These are phyloP conservation scores for Parthenolecanium corni DNA, from an alignment of 2,888 invertebrate genomes.

Conservation along the genomic window DNA sequence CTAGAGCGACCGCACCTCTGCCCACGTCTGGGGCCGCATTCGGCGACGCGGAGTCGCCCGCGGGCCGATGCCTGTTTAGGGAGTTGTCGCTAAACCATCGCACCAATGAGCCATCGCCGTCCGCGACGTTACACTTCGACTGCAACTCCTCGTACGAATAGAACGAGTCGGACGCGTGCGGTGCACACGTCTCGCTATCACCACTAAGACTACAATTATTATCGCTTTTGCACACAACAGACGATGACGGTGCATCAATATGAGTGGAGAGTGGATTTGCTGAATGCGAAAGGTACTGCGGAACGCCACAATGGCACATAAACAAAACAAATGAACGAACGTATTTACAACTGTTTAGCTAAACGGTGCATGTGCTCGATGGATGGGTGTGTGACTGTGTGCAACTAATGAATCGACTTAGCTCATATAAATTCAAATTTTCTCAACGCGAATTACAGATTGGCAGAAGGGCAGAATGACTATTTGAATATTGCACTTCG, in stretches of 20 bases:
- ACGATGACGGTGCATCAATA: not conserved
- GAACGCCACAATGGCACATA: too few species aligned
- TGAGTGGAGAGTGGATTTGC: not conserved
- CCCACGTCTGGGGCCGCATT: not conserved
- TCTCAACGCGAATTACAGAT: too few species aligned
- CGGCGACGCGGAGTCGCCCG: not conserved
- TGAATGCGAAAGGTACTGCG: too few species aligned
- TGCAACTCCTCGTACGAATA: not conserved
- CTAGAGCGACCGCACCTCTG: not conserved
- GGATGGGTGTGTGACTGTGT: not conserved
- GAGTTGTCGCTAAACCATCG: constrained; percentile 3
- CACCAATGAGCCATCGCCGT: not conserved
- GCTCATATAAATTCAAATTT: too few species aligned
- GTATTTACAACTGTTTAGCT: too few species aligned
- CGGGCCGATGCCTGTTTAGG: not conserved
- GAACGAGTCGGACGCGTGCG: not conserved
- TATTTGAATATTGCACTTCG: too few species aligned
- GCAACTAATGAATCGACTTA: too few species aligned
- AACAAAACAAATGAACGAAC: too few species aligned
- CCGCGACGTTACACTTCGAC: not conserved
- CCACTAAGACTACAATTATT: not conserved
- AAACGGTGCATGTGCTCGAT: too few species aligned
- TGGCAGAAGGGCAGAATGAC: too few species aligned
- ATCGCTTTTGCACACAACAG: not conserved
- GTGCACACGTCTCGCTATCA: not conserved